Base-by-base conservation (phyloP, 2,888 invertebrate genomes). In the Xanthorhoe designata region DNA sequence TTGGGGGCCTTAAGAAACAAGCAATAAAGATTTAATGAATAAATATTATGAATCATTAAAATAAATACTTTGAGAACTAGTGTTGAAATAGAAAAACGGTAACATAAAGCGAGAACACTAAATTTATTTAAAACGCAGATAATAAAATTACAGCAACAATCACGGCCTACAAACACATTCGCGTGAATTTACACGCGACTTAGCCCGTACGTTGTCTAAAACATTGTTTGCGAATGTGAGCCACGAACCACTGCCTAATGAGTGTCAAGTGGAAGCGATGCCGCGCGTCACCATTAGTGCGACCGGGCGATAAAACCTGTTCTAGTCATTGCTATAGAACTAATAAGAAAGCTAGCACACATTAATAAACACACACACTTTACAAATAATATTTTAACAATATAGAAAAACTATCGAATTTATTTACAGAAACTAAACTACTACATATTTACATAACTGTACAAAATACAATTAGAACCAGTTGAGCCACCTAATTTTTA, bases 181-280 rank as follows among this genome's bases (percentile, higher is more conserved):
- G 55, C 55, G 55, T 60, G 69, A 73, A 73, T 67, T 72, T 60
- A 64, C 70, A 72, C 54, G 50, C 60, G 66, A 17, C 72, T 76
- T 65, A 71, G 70, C 60, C 68, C 65, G 70, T 61, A 68, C 70
- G 65, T 71, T 70, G 68, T 61, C 71, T 72, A 74, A 66, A 75
- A 73, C 75, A 76, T 71, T 78, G 78, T 79, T 79, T 75, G 77
- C 71, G 71, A 70, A 73, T 62, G 63, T 65, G 68, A 65, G 58
- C 69, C 69, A 63, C 70, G 74, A 73, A 66, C 75, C 71, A 69
- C 58, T 72, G 75, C 72, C 72, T 81, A 81, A 81, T 78, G 82
- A 81, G 79, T 75, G 78, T 79, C 78, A 79, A 79, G 77, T 76
- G 75, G 67, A 70, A 69, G 71, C 74, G 75, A 75, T 74, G 70